Conservation (phyloP, 1,140 invertebrate species). For the Scaptomyza pallida region DNA sequence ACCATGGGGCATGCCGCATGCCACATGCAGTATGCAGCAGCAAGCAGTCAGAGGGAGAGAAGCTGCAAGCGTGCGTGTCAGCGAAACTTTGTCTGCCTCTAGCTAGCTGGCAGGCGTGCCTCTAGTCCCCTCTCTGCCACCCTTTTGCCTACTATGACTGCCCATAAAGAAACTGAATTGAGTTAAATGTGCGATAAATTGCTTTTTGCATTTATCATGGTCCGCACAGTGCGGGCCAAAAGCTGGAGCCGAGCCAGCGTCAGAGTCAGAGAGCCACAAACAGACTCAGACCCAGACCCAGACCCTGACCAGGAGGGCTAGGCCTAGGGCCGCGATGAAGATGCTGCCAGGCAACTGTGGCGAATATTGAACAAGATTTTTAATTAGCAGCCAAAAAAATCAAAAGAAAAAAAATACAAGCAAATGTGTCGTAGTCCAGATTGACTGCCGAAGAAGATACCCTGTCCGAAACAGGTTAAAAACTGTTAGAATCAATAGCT, state of each 20-base stretch:
- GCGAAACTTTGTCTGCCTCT: constrained; percentile 59
- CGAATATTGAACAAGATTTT: constrained; percentile 81
- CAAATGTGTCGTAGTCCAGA: not conserved
- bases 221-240: constrained; percentile 47
- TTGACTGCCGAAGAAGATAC: not conserved
- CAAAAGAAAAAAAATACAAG: constrained; percentile 2
- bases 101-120: constrained; percentile 48
- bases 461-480: no score
- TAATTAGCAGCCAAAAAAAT: constrained; percentile 71
- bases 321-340: constrained; percentile 7
- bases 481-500: not conserved
- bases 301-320: constrained; percentile 27
- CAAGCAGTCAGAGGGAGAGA: not conserved
- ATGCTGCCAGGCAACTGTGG: constrained; percentile 49
- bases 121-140: not conserved
- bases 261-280: constrained; percentile 10
- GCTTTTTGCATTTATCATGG: constrained; percentile 83
- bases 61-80: constrained; percentile 46
- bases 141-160: constrained; percentile 14
- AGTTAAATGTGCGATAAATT: constrained; percentile 83
- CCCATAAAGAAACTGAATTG: constrained; percentile 79
- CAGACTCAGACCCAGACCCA: constrained; percentile 4
- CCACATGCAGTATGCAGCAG: constrained; percentile 5
- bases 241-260: constrained; percentile 56
- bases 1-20: constrained; percentile 8